Evolutionary conservation across 1,140 invertebrate species (phyloP).

Genomic region (Papilio xuthus): DNA sequence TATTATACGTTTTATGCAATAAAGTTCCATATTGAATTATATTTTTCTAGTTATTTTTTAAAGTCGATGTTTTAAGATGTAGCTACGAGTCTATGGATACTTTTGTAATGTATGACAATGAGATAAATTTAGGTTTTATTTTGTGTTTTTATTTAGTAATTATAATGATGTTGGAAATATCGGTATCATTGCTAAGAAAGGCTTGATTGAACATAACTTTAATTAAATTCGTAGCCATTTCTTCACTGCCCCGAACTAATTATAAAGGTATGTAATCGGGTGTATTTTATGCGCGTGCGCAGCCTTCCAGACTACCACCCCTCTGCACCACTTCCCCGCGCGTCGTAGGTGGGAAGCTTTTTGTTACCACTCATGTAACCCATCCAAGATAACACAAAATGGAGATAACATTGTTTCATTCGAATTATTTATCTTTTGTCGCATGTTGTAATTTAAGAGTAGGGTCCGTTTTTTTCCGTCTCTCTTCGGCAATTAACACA

Average conservation of each 20-base stretch:
- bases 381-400: constrained; percentile 47
- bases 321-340: constrained; percentile 32
- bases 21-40: not conserved
- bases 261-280: constrained; percentile 32
- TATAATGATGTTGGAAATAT: not conserved
- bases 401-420: constrained; percentile 51
- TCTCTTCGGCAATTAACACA: constrained; percentile 55
- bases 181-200: not conserved
- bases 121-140: not conserved
- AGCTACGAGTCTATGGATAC: not conserved
- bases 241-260: constrained; percentile 1
- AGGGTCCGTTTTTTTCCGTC: constrained; percentile 55
- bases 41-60: not conserved
- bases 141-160: not conserved
- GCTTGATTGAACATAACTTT: not conserved
- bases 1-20: constrained; percentile 11
- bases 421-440: constrained; percentile 52
- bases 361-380: constrained; percentile 52
- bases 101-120: too few relatives aligned
- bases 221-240: constrained; percentile 21
- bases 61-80: not conserved
- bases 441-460: constrained; percentile 53
- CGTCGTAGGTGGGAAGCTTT: constrained; percentile 52
- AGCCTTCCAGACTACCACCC: constrained; percentile 28
- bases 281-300: constrained; percentile 36